phyloP scores from a whole-genome alignment of 2,888 invertebrate species.

The Pterobdella sp. region DNA sequence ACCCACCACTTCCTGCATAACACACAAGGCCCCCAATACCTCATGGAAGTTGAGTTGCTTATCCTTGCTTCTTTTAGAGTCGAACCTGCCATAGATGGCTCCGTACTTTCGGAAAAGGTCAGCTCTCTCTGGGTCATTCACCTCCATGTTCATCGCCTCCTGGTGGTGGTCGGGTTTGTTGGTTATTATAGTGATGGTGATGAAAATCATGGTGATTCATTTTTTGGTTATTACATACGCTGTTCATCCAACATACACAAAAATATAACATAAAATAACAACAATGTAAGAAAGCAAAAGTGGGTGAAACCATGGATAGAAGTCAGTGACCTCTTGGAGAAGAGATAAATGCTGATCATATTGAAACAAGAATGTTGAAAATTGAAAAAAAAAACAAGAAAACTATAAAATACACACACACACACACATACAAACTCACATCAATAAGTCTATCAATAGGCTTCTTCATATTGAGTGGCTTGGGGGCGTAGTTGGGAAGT shows the following conservation, averaged over 20 bases:
- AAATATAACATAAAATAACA: too few relatives aligned
- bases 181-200: neutral
- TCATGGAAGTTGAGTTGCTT: slow-evolving; percentile 93
- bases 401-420: too few relatives aligned
- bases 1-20: neutral
- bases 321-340: too few relatives aligned
- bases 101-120: slow-evolving; percentile 75
- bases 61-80: slow-evolving; percentile 90
- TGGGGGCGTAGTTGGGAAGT: slow-evolving; percentile 77
- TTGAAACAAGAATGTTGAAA: too few relatives aligned
- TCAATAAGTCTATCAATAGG: slow-evolving; percentile 80
- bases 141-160: slow-evolving; percentile 29
- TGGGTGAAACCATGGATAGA: too few relatives aligned
- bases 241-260: too few relatives aligned
- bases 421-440: too few relatives aligned
- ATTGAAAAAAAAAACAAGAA: too few relatives aligned
- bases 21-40: slow-evolving; percentile 52
- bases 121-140: slow-evolving; percentile 68
- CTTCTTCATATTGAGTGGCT: slow-evolving; percentile 79
- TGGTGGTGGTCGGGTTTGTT: neutral
- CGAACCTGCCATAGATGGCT: slow-evolving; percentile 93
- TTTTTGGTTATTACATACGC: too few relatives aligned
- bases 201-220: neutral
- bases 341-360: too few relatives aligned
- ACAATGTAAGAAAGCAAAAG: too few relatives aligned